phyloP scores from a whole-genome alignment of 2,113 vertebrate genomes.

The Cnemophilus loriae region DNA sequence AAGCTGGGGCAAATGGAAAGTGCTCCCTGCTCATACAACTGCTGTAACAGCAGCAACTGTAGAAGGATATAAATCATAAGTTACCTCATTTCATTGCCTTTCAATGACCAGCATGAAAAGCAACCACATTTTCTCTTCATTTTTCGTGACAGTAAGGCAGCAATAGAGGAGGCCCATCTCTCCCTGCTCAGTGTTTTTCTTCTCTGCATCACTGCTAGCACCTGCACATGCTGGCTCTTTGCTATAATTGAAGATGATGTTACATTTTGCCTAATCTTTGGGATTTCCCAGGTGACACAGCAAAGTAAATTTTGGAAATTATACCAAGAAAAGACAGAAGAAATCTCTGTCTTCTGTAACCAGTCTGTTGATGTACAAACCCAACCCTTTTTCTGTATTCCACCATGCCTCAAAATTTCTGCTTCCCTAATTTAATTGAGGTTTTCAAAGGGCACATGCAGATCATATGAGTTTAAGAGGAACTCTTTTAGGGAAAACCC shows the following conservation, averaged over 20 bases:
- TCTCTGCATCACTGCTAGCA: background rate
- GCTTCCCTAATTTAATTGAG: background rate
- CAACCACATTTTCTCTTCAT: background rate
- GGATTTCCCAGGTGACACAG: background rate
- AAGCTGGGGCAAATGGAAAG: background rate
- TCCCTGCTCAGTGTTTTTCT: background rate
- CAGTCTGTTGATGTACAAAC: background rate
- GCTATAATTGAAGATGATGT: background rate
- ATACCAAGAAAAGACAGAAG: background rate
- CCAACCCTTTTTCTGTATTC: background rate
- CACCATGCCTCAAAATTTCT: background rate
- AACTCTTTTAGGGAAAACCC: background rate
- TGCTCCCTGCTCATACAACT: background rate
- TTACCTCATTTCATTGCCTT: background rate
- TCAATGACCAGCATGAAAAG: background rate
- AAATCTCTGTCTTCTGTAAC: background rate
- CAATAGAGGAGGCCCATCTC: background rate
- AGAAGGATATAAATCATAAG: background rate
- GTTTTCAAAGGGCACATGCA: background rate
- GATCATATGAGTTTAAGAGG: background rate
- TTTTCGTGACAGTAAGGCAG: background rate
- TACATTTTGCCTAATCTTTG: background rate
- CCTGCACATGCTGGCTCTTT: background rate
- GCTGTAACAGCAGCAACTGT: background rate
- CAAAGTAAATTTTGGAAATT: background rate